Percentiles rank a stretch among this genome's conserved stretches.
Conservation (phyloP, 1,140 invertebrate genomes). For the Wasmannia auropunctata region DNA sequence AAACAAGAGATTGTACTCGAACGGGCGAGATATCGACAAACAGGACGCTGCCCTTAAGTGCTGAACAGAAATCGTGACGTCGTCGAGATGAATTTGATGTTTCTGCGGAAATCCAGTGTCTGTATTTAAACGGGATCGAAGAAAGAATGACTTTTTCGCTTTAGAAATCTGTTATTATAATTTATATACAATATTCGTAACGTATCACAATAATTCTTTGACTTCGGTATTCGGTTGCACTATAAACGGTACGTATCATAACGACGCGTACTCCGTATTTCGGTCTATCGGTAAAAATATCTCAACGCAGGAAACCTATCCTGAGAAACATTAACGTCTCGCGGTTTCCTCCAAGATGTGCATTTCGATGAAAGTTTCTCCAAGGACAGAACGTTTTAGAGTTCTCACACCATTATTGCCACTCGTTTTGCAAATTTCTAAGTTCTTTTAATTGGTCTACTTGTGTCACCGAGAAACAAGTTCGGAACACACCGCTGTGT, state of each 20-base stretch:
- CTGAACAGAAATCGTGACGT: neutral
- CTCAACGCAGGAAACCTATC: slow-evolving; percentile 7
- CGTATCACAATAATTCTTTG: slow-evolving; percentile 50
- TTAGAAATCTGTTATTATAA: slow-evolving; percentile 41
- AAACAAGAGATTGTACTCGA: neutral
- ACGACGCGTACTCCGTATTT: slow-evolving; percentile 7
- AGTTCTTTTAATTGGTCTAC: no score
- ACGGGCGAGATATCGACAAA: neutral
- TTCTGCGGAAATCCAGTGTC: neutral
- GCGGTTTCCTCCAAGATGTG: neutral
- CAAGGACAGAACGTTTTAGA: neutral
- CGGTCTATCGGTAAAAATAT: neutral
- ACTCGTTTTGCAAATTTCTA: neutral
- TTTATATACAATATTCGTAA: slow-evolving; percentile 44
- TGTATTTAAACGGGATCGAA: neutral
- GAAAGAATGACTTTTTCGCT: neutral
- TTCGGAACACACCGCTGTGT: neutral
- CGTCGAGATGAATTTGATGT: neutral
- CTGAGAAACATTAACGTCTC: neutral
- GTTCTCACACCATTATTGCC: neutral
- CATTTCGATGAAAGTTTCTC: neutral
- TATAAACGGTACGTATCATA: neutral
- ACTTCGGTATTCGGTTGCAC: slow-evolving; percentile 26
- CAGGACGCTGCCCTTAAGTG: neutral
- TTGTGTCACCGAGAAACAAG: neutral